Percentiles rank a stretch among this genome's conserved stretches.
Conservation (phyloP, 2,113 vertebrate genomes). For the Ginglymostoma cirratum region DNA sequence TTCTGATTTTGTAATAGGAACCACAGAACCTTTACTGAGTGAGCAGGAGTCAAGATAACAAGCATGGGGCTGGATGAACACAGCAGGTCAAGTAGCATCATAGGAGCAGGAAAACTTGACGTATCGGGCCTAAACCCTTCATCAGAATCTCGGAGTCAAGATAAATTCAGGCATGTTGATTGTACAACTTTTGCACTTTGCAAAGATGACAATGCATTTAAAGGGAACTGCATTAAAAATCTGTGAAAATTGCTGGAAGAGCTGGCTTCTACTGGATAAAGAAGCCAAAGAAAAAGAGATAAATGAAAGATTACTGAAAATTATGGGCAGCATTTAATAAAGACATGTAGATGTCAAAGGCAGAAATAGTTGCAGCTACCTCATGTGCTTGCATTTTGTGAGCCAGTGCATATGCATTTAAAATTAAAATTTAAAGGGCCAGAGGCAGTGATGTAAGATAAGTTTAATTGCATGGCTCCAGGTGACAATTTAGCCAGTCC, state of each 20-base stretch:
- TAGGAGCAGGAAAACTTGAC: too few species aligned
- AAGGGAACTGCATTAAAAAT: neutral
- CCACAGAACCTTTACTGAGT: neutral
- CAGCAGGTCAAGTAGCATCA: too few species aligned
- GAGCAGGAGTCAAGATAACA: too few species aligned
- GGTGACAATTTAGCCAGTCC: neutral
- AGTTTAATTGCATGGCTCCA: neutral
- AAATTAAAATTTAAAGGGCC: neutral
- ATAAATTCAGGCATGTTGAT: neutral
- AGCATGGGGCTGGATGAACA: too few species aligned
- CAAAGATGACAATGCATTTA: neutral
- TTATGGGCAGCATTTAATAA: neutral
- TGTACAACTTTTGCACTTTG: constrained; percentile 13
- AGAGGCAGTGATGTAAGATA: neutral
- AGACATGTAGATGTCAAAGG: neutral
- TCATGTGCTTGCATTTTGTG: neutral
- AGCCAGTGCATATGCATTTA: neutral
- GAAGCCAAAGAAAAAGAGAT: too few species aligned
- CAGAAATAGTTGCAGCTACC: neutral
- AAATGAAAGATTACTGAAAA: neutral
- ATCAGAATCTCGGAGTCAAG: too few species aligned
- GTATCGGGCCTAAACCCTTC: too few species aligned
- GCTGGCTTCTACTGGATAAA: neutral
- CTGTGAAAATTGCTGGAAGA: neutral
- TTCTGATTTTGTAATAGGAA: neutral